Conservation (phyloP, 1,140 invertebrate genomes). For the Panulirus ornatus region DNA sequence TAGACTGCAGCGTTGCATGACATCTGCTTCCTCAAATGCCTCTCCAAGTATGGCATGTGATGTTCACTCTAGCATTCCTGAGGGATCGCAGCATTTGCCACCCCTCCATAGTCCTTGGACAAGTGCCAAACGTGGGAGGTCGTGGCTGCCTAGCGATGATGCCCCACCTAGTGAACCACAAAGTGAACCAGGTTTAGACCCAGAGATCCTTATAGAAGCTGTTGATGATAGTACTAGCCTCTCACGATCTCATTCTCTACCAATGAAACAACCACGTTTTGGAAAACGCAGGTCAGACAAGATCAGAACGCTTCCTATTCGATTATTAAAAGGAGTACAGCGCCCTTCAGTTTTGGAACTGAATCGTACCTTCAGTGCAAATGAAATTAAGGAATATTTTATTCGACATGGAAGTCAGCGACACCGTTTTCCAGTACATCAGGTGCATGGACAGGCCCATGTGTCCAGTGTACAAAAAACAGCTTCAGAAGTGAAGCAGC, state of each 20-base stretch:
- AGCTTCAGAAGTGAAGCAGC: background rate
- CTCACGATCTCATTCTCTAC: constrained; percentile 54
- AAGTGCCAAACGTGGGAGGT: constrained; percentile 2
- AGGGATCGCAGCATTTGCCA: constrained; percentile 26
- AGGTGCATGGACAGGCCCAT: constrained; percentile 43
- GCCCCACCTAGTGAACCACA: constrained; percentile 64
- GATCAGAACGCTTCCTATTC: constrained; percentile 52
- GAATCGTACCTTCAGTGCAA: constrained; percentile 58
- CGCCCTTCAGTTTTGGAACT: constrained; percentile 42
- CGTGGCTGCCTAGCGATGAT: constrained; percentile 59
- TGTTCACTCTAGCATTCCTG: constrained; percentile 12
- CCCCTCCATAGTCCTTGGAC: constrained; percentile 39
- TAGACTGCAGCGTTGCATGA: constrained; percentile 26
- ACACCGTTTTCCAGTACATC: constrained; percentile 13
- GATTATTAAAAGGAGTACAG: constrained; percentile 52
- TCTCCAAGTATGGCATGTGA: constrained; percentile 54
- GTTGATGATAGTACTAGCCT: constrained; percentile 14
- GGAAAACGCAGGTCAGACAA: constrained; percentile 49
- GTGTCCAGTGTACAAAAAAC: constrained; percentile 1
- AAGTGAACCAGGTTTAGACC: constrained; percentile 55
- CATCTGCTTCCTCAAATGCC: constrained; percentile 39
- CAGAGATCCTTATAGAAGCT: background rate
- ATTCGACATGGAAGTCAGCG: constrained; percentile 60
- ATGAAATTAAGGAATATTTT: constrained; percentile 67
- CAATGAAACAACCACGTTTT: constrained; percentile 44